These are phyloP conservation scores for Scaptomyza caliginosa DNA, from an alignment of 2,888 invertebrate species.

Conservation along the genomic window DNA sequence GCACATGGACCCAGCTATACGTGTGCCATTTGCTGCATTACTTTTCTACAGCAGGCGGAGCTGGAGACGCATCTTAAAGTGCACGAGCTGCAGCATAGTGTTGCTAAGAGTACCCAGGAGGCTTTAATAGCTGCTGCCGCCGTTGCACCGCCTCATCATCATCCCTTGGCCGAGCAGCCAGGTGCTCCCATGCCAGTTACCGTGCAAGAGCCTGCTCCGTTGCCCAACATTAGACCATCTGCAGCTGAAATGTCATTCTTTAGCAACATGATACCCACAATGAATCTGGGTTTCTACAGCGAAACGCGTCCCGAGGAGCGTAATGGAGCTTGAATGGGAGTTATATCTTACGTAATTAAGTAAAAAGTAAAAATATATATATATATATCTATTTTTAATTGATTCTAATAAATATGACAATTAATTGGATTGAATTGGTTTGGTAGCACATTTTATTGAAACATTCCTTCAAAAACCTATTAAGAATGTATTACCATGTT, in stretches of 20 bases:
- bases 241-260: constrained; percentile 77
- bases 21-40: constrained; percentile 86
- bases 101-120: constrained; percentile 64
- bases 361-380: neutral
- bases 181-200: constrained; percentile 6
- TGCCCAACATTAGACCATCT: constrained; percentile 55
- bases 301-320: constrained; percentile 82
- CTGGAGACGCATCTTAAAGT: constrained; percentile 82
- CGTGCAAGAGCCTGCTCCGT: constrained; percentile 23
- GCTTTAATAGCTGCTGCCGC: constrained; percentile 52
- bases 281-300: constrained; percentile 83
- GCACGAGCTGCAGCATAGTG: constrained; percentile 81
- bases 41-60: constrained; percentile 77
- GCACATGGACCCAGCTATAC: constrained; percentile 87
- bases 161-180: constrained; percentile 12
- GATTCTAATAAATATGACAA: neutral
- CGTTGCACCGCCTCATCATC: constrained; percentile 18
- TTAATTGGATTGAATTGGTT: neutral
- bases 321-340: constrained; percentile 33
- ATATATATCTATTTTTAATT: neutral
- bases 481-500: neutral
- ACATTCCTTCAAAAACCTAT: no score
- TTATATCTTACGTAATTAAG: neutral
- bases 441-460: no score
- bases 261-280: constrained; percentile 81